Percentiles rank a stretch among this genome's conserved stretches.
phyloP scores from a whole-genome alignment of 2,797 vertebrate genomes.

The Pseudochirops cupreus region DNA sequence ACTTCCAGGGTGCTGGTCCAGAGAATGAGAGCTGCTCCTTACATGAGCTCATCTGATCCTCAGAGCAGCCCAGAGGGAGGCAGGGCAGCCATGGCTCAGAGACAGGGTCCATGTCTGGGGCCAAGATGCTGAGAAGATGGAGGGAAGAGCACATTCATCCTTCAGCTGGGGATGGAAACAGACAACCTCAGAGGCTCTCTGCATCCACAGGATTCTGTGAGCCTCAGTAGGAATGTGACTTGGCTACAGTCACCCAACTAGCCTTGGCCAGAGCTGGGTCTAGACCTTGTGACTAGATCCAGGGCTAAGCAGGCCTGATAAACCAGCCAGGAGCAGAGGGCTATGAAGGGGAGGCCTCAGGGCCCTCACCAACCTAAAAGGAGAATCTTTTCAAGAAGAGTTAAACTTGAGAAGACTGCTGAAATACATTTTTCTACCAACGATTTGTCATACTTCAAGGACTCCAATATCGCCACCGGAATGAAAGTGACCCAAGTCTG shows the following conservation, averaged over 20 bases:
- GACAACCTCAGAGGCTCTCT: conserved; percentile 1
- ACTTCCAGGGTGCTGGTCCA: not conserved
- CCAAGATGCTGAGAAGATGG: not conserved
- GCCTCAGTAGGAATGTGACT: not conserved
- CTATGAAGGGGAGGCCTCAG: not conserved
- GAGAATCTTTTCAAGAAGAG: not conserved
- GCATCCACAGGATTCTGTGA: not conserved
- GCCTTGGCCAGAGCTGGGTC: not conserved
- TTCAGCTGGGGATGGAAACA: not conserved
- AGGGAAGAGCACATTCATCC: not conserved
- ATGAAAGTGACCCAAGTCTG: conserved; percentile 46
- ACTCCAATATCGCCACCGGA: not conserved
- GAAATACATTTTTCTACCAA: conserved; percentile 44
- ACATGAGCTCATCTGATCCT: not conserved
- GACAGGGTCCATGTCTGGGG: not conserved
- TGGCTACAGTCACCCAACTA: not conserved
- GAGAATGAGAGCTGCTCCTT: not conserved
- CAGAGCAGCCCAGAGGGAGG: not conserved
- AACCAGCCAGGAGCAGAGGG: not conserved
- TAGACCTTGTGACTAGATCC: not conserved
- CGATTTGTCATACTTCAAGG: conserved; percentile 30
- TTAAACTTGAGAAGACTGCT: conserved; percentile 17
- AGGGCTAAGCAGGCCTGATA: not conserved
- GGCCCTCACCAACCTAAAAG: not conserved
- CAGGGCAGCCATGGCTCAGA: not conserved